Conservation (phyloP, 1,140 invertebrate genomes). For the Eriocheir sinensis region DNA sequence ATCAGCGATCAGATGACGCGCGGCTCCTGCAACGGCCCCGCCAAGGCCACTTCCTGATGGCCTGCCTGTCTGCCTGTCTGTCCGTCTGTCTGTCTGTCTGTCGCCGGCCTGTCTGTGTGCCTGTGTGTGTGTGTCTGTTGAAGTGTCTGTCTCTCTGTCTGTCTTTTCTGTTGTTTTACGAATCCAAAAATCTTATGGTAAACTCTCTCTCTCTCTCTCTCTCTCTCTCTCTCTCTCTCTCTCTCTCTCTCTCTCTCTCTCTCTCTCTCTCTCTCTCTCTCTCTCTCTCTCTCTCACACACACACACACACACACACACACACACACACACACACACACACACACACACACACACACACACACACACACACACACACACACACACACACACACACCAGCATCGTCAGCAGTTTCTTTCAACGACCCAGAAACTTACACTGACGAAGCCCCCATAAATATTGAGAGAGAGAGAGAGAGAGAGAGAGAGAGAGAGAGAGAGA, state of each 20-base stretch:
- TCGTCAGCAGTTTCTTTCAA: conserved; percentile 17
- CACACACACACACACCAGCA: background rate
- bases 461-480: conserved; percentile 36
- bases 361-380: background rate
- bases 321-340: background rate
- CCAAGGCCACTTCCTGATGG: conserved; percentile 19
- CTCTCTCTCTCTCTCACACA: background rate
- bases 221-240: background rate
- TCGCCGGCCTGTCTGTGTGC: background rate
- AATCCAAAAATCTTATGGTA: no score
- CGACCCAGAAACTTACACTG: background rate
- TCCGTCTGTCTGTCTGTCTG: background rate
- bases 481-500: conserved; percentile 30
- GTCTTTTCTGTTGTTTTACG: no score
- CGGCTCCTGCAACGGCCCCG: conserved; percentile 37
- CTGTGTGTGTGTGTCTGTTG: background rate
- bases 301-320: background rate
- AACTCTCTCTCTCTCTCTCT: conserved; percentile 34
- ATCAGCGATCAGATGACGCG: conserved; percentile 69
- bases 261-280: background rate
- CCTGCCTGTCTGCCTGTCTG: background rate
- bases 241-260: background rate
- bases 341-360: background rate
- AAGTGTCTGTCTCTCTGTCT: background rate
- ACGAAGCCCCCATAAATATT: background rate